Conservation (phyloP, 2,888 invertebrate species). For the Agrotis clavis region DNA sequence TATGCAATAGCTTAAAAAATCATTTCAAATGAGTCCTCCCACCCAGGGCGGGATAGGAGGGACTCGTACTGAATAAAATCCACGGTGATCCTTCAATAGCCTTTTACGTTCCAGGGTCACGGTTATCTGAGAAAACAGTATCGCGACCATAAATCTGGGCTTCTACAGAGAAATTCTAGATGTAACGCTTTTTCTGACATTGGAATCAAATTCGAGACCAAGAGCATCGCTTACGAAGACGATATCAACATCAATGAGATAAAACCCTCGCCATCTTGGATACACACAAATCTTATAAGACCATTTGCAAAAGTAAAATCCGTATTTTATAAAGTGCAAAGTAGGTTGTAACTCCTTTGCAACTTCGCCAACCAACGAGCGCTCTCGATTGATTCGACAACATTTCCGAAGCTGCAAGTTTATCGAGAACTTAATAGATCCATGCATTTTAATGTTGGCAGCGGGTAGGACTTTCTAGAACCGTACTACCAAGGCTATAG, state of each 20-base stretch:
- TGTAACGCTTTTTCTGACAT: background rate
- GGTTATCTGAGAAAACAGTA: too few relatives aligned
- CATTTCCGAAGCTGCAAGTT: conserved; percentile 31
- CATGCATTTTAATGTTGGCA: conserved; percentile 49
- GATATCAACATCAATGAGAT: too few relatives aligned
- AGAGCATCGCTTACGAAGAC: background rate
- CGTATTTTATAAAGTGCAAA: background rate
- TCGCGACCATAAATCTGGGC: background rate
- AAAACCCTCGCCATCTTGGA: background rate
- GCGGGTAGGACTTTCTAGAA: background rate
- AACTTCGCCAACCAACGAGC: conserved; percentile 1
- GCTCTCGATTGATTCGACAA: conserved; percentile 21
- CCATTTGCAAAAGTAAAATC: background rate
- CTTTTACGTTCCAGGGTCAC: too few relatives aligned
- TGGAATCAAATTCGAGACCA: background rate
- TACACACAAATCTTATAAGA: background rate
- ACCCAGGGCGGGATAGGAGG: too few relatives aligned
- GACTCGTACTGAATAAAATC: too few relatives aligned
- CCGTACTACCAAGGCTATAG: background rate
- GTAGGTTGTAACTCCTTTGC: background rate
- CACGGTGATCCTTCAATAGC: too few relatives aligned
- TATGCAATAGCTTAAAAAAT: too few relatives aligned
- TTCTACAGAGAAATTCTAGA: background rate
- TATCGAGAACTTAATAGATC: conserved; percentile 44
- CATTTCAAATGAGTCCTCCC: too few relatives aligned